A percentile compares a stretch with the other conserved stretches of the same genome.
Conservation (phyloP, 2,113 vertebrate genomes). For the Reinhardtius hippoglossoides region DNA sequence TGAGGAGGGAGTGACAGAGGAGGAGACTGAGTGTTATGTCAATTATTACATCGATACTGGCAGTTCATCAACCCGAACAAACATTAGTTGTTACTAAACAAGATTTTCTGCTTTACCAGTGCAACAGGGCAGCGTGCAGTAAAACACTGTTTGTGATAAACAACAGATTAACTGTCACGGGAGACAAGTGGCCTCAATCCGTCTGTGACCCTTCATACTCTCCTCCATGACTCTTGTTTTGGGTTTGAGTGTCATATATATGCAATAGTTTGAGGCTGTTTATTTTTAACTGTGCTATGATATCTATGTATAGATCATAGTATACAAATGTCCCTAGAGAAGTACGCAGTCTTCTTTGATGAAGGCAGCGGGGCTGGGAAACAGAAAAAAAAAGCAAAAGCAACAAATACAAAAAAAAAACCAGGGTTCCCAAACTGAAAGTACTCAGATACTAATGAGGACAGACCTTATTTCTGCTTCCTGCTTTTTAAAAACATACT, state of each 20-base stretch:
- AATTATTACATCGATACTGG: slow-evolving; percentile 76
- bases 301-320: slow-evolving; percentile 33
- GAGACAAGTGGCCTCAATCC: neutral
- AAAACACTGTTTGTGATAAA: slow-evolving; percentile 7
- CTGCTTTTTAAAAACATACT: neutral
- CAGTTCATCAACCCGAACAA: slow-evolving; percentile 78
- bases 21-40: slow-evolving; percentile 64
- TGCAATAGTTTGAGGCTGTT: slow-evolving; percentile 7
- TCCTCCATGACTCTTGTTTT: neutral
- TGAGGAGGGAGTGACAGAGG: slow-evolving; percentile 72
- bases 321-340: slow-evolving; percentile 1
- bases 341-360: slow-evolving; percentile 16
- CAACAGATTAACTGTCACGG: neutral
- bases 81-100: slow-evolving; percentile 68
- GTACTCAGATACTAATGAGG: slow-evolving; percentile 24
- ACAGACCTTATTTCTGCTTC: slow-evolving; percentile 17
- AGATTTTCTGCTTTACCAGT: slow-evolving; percentile 37
- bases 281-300: slow-evolving; percentile 7
- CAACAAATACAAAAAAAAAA: slow-evolving; percentile 10
- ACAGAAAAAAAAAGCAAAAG: slow-evolving; percentile 6
- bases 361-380: slow-evolving; percentile 11
- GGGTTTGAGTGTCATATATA: neutral
- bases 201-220: neutral
- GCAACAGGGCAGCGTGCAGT: neutral
- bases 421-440: slow-evolving; percentile 4